Evolutionary conservation across 2,888 invertebrate species (phyloP).

Genomic region (Trachelus tabidus): DNA sequence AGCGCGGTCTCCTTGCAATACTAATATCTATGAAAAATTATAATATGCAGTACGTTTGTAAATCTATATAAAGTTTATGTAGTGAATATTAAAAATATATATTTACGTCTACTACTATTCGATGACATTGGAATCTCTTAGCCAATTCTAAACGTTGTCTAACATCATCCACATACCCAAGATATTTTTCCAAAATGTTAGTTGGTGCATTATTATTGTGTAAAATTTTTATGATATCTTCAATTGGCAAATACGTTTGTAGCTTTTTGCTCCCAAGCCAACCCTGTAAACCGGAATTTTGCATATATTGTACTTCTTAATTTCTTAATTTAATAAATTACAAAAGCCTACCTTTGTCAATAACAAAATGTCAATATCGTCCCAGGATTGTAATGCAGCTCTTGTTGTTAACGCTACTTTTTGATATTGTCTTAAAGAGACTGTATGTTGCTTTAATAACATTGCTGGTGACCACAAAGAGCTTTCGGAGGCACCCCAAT

Average conservation of each 20-base stretch:
- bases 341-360: conserved; percentile 70
- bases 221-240: conserved; percentile 66
- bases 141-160: conserved; percentile 74
- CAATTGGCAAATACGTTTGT: conserved; percentile 64
- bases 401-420: conserved; percentile 77
- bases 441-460: conserved; percentile 69
- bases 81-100: neutral
- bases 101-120: conserved; percentile 73
- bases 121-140: conserved; percentile 74
- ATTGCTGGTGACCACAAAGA: conserved; percentile 70
- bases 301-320: neutral
- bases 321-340: neutral
- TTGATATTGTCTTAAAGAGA: conserved; percentile 73
- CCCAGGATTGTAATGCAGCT: conserved; percentile 72
- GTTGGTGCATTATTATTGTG: conserved; percentile 63
- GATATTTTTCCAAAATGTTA: conserved; percentile 68
- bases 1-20: conserved; percentile 73
- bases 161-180: conserved; percentile 69
- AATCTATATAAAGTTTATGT: neutral
- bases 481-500: conserved; percentile 70
- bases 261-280: conserved; percentile 67
- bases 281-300: conserved; percentile 48
- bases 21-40: conserved; percentile 55
- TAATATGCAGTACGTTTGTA: neutral
- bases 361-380: conserved; percentile 72